phyloP scores from a whole-genome alignment of 2,113 vertebrate species.

The Paraplagusia blochii region DNA sequence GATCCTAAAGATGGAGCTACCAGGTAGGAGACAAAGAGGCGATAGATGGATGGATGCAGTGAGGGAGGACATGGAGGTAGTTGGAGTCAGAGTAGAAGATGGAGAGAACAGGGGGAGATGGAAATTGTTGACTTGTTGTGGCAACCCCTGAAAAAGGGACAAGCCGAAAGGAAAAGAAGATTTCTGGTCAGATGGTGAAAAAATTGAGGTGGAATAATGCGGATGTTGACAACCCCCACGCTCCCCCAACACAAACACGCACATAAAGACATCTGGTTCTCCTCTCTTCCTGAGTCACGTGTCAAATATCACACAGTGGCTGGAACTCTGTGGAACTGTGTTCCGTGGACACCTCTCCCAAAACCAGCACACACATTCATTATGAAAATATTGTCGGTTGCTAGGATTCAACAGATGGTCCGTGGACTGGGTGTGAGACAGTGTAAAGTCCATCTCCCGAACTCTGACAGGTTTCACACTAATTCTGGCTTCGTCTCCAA shows the following conservation, averaged over 20 bases:
- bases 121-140: too few relatives aligned
- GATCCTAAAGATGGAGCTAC: too few relatives aligned
- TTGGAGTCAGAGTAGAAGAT: too few relatives aligned
- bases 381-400: conserved; percentile 54
- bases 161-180: too few relatives aligned
- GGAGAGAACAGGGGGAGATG: too few relatives aligned
- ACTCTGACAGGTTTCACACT: conserved; percentile 39
- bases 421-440: conserved; percentile 34
- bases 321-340: conserved; percentile 19
- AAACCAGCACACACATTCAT: conserved; percentile 26
- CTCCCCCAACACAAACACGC: conserved; percentile 13
- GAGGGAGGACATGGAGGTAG: too few relatives aligned
- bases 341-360: conserved; percentile 14
- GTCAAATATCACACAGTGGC: conserved; percentile 48
- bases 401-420: conserved; percentile 47
- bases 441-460: conserved; percentile 58
- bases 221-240: background rate
- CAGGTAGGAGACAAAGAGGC: too few relatives aligned
- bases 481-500: conserved; percentile 25
- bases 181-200: too few relatives aligned
- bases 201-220: too few relatives aligned
- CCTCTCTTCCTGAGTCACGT: conserved; percentile 39
- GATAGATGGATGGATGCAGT: too few relatives aligned
- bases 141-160: too few relatives aligned
- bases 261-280: conserved; percentile 30